These are phyloP conservation scores for Otis tarda DNA, from an alignment of 2,113 vertebrate genomes.

Conservation along the genomic window DNA sequence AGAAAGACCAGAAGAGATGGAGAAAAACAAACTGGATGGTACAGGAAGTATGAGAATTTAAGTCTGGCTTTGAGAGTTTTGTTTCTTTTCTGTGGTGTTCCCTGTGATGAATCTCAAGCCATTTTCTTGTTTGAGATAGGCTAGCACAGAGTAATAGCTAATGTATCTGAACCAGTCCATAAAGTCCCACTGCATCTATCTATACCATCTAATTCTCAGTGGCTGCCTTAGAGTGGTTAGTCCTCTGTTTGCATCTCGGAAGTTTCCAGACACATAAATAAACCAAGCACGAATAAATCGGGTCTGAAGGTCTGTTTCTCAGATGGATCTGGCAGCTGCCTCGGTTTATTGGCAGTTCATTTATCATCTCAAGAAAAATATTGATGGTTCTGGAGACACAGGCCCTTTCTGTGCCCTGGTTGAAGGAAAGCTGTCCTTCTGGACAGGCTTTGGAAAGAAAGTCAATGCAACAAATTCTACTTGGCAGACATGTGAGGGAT, in stretches of 20 bases:
- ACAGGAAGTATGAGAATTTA: background rate
- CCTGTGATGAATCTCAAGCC: background rate
- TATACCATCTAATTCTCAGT: background rate
- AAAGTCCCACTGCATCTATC: background rate
- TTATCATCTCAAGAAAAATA: conserved; percentile 82
- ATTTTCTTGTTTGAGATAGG: background rate
- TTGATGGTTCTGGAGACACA: conserved; percentile 69
- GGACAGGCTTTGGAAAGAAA: conserved; percentile 62
- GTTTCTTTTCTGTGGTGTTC: background rate
- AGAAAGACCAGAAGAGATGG: background rate
- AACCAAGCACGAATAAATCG: conserved; percentile 57
- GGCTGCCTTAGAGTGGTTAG: background rate
- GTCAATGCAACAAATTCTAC: conserved; percentile 50
- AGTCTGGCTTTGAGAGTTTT: background rate
- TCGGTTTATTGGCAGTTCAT: conserved; percentile 78
- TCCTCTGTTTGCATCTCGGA: conserved; percentile 31
- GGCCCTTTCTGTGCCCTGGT: conserved; percentile 45
- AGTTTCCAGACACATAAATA: conserved; percentile 71
- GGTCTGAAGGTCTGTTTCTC: conserved; percentile 68
- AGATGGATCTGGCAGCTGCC: conserved; percentile 76
- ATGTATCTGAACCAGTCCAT: background rate
- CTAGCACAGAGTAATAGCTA: background rate
- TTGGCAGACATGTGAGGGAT: conserved; percentile 22
- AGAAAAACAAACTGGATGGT: background rate
- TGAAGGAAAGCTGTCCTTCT: conserved; percentile 70